Evolutionary conservation across 2,113 vertebrate species (phyloP).

Genomic region (Phaetusa simplex): DNA sequence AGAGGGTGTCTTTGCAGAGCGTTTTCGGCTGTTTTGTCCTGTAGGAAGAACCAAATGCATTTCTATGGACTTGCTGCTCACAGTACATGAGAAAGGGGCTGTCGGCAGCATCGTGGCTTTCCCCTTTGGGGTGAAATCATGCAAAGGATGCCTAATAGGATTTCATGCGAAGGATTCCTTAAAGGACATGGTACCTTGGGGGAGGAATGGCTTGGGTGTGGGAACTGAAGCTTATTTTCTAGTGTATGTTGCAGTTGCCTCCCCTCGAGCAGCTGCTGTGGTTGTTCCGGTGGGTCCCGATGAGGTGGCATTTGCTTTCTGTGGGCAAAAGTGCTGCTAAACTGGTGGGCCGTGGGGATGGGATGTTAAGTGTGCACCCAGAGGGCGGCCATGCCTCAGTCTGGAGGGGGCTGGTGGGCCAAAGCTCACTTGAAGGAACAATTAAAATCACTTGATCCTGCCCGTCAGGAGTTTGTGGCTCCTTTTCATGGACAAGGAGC

Average conservation of each 20-base stretch:
- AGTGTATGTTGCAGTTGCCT: neutral
- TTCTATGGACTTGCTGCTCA: neutral
- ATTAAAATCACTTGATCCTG: neutral
- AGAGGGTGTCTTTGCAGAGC: neutral
- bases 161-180: neutral
- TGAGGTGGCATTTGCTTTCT: fast-evolving
- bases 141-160: neutral
- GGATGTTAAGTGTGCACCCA: fast-evolving
- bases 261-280: fast-evolving
- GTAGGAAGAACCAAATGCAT: neutral
- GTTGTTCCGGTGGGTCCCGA: neutral
- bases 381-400: neutral
- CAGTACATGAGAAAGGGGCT: fast-evolving
- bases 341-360: neutral
- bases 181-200: neutral
- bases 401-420: neutral
- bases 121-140: neutral
- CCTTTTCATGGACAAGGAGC: neutral
- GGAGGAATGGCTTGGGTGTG: neutral
- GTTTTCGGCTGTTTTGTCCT: neutral
- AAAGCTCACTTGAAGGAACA: neutral
- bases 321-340: neutral
- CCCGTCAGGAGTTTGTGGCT: neutral
- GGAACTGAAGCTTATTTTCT: neutral
- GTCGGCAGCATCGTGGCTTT: neutral